Conservation (phyloP, 2,888 invertebrate genomes). For the Rhaphigaster nebulosa region DNA sequence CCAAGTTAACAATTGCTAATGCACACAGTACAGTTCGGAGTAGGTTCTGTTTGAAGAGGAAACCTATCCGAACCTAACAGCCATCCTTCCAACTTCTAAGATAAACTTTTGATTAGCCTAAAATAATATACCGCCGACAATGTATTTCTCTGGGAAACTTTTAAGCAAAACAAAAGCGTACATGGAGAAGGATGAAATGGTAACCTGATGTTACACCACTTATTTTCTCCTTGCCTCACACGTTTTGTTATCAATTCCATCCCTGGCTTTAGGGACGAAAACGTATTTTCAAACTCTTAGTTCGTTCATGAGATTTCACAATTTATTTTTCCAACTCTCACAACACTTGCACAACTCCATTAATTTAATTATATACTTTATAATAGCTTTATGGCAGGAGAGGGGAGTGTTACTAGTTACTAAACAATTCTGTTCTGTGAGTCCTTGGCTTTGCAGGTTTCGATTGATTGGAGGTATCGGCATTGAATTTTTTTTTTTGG, state of each 20-base stretch:
- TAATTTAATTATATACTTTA: too few relatives aligned
- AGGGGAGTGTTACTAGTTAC: too few relatives aligned
- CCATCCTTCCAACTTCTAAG: not conserved
- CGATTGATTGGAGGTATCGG: too few relatives aligned
- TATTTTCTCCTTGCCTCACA: not conserved
- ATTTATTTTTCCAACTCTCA: too few relatives aligned
- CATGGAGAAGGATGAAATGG: not conserved
- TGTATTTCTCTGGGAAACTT: not conserved
- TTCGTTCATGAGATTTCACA: too few relatives aligned
- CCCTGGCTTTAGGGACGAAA: too few relatives aligned
- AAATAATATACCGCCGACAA: not conserved
- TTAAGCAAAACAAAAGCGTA: not conserved
- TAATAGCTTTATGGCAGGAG: too few relatives aligned
- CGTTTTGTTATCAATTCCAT: not conserved
- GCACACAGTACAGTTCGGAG: not conserved
- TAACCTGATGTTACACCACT: not conserved
- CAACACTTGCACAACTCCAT: too few relatives aligned
- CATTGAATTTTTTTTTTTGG: too few relatives aligned
- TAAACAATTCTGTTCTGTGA: too few relatives aligned
- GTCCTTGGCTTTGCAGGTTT: too few relatives aligned
- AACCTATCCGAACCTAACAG: not conserved
- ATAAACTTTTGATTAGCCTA: slow-evolving; percentile 33
- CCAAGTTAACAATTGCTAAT: not conserved
- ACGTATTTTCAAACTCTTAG: too few relatives aligned
- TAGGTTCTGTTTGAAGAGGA: not conserved